Evolutionary conservation across 64 coral and sea anemone genomes (phyloP).

Genomic region (Montipora foliosa): DNA sequence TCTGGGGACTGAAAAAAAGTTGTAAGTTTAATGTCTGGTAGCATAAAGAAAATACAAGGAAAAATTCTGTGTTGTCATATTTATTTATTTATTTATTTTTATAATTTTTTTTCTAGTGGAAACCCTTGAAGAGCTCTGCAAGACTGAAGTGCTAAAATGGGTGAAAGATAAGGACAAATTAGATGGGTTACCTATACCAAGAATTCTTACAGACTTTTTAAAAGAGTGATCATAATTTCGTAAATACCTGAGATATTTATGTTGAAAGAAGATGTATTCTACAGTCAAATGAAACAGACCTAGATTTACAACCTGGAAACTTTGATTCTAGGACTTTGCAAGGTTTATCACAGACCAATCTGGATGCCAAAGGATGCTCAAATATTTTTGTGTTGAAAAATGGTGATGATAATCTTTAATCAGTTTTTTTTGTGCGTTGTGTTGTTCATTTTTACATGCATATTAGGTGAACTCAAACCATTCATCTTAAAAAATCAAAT

Average conservation of each 20-base stretch:
- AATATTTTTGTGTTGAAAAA: too few relatives aligned
- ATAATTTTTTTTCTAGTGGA: slow-evolving; percentile 70
- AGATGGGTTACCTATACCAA: slow-evolving; percentile 82
- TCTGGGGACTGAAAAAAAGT: too few relatives aligned
- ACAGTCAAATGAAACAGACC: too few relatives aligned
- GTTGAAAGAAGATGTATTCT: not conserved
- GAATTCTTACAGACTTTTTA: slow-evolving; percentile 86
- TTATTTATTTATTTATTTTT: not conserved
- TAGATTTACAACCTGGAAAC: too few relatives aligned
- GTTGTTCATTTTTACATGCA: too few relatives aligned
- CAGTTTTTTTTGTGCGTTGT: too few relatives aligned
- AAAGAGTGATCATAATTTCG: slow-evolving; percentile 21
- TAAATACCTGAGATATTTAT: slow-evolving; percentile 32
- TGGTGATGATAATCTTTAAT: too few relatives aligned
- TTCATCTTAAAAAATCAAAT: too few relatives aligned
- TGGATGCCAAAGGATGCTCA: too few relatives aligned
- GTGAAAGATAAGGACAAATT: slow-evolving; percentile 63
- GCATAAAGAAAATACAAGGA: not conserved
- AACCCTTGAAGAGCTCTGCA: slow-evolving; percentile 80
- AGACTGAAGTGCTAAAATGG: slow-evolving; percentile 63
- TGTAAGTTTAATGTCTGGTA: not conserved
- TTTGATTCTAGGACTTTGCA: too few relatives aligned
- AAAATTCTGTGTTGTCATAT: not conserved
- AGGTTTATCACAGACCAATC: too few relatives aligned
- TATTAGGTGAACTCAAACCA: too few relatives aligned